A percentile compares a stretch with the other conserved stretches of the same genome.
These are phyloP conservation scores for Gymnopithys bicolor DNA, from an alignment of 2,797 vertebrate species.

Conservation along the genomic window DNA sequence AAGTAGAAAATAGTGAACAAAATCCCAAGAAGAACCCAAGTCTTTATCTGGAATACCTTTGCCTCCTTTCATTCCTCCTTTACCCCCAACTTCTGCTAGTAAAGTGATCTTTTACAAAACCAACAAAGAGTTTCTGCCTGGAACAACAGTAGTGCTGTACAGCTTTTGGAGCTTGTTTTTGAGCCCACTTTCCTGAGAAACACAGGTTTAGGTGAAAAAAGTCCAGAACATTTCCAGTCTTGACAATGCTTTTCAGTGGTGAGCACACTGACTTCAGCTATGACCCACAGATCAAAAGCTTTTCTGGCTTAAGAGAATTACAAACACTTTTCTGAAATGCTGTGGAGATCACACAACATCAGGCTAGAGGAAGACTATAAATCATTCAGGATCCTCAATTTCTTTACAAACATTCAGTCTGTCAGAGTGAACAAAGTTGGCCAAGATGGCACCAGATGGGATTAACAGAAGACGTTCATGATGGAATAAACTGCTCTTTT, in stretches of 20 bases:
- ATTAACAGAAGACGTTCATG: background rate
- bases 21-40: background rate
- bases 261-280: background rate
- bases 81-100: background rate
- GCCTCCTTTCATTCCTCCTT: background rate
- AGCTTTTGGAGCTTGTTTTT: background rate
- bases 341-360: background rate
- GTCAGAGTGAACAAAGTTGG: background rate
- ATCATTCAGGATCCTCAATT: slow-evolving; percentile 26
- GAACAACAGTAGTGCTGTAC: background rate
- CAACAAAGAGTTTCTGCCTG: background rate
- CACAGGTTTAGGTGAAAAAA: background rate
- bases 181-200: background rate
- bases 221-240: background rate
- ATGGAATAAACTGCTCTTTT: background rate
- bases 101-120: background rate
- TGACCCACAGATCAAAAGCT: background rate
- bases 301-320: background rate
- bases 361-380: background rate
- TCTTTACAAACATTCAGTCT: background rate
- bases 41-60: background rate
- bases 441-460: background rate
- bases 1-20: background rate
- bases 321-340: background rate
- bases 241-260: background rate